Base-by-base conservation (phyloP, 2,113 vertebrate species). In the Mobula birostris region DNA sequence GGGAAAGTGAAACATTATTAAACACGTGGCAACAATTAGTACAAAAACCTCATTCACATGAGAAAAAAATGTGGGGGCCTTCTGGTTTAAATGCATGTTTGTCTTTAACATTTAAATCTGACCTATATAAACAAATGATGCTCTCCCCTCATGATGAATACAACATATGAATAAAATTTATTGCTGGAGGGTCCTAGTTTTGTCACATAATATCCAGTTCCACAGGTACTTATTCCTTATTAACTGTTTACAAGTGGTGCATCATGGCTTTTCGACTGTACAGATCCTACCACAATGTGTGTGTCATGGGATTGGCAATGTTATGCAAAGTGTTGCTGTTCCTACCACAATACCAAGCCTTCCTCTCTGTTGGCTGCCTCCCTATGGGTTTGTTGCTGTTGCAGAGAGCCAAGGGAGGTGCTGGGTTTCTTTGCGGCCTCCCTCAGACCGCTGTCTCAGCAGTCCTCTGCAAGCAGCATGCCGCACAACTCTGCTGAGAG, bases 351-450 rank as follows among this genome's bases (percentile, higher is more conserved):
- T 90, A 61, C 29, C 61, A 32, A 68, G 85, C 58, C 85, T 66
- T 63, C 85, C 15, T 90, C 29, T 66, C 85, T 90, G 61, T 90
- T 66, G 85, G 85, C 14, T n/a, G 61, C n/a, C 61, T 90, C 85
- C 85, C 85, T 63, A 90, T 0, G n/a, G 85, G 85, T 66, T 90
- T 90, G 61, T 66, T 66, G 61, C 61, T 68, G 14, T 66, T 90
- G 61, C 29, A 24, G 91, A 74, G 70, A 76, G 36, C 68, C 68
- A 74, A 56, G 70, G 32, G 68, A 76, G 70, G 68, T 93, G 36
- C 70, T 93, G 91, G 70, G 91, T 93, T 93, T 74, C 70, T 93
- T 93, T 72, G 91, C 74, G 91, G 68, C 70, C 58, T 93, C 91
- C 85, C 63, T 90, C 85, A 66, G 85, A 90, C 61, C 74, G 91